Evolutionary conservation across 2,888 invertebrate species (phyloP).

Genomic region (Sussaba pulchella): DNA sequence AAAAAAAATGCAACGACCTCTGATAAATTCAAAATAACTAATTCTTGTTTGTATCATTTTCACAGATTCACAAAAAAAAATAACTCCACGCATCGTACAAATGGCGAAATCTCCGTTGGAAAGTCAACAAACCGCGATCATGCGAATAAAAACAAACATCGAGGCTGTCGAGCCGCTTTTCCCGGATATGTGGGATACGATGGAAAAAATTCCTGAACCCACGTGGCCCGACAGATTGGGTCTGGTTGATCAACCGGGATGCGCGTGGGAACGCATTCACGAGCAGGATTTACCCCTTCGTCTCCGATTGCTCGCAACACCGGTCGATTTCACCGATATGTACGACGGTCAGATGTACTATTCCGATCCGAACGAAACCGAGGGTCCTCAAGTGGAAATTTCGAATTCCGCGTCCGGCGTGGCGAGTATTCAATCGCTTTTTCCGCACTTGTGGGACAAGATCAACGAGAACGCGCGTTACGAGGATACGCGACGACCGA

Average conservation of each 20-base stretch:
- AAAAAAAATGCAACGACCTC: background rate
- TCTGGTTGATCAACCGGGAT: background rate
- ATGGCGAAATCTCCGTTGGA: background rate
- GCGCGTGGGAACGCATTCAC: conserved; percentile 1
- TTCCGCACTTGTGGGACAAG: conserved; percentile 1
- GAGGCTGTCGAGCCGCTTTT: background rate
- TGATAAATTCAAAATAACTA: background rate
- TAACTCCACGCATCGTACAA: too few relatives aligned
- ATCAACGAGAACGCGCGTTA: background rate
- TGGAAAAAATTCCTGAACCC: background rate
- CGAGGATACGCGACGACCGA: background rate
- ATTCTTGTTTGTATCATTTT: background rate
- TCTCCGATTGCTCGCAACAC: background rate
- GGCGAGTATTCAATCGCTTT: background rate
- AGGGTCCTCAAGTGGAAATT: too few relatives aligned
- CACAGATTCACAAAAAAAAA: background rate
- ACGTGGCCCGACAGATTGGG: conserved; percentile 1
- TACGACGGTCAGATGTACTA: background rate
- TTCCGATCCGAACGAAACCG: background rate
- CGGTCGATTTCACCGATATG: background rate
- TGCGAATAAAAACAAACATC: background rate
- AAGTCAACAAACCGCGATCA: background rate
- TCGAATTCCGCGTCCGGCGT: background rate
- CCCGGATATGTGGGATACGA: background rate
- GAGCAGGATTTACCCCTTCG: background rate